Conservation (phyloP, 2,888 invertebrate genomes). For the Coleophora flavipennella region DNA sequence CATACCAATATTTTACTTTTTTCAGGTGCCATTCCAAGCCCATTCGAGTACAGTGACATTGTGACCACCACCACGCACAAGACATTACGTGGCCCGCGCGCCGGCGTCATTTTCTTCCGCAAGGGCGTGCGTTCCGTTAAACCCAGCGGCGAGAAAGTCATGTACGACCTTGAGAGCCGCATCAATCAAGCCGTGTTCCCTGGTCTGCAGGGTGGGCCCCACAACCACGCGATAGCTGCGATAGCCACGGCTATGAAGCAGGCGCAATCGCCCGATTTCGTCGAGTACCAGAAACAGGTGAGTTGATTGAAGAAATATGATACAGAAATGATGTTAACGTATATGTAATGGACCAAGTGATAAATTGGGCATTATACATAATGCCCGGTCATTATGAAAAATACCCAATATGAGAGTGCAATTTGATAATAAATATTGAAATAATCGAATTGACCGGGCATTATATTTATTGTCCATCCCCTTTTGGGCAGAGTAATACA, state of each 20-base stretch:
- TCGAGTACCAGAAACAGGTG: conserved; percentile 87
- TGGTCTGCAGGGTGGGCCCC: conserved; percentile 97
- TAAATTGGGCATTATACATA: too few species aligned
- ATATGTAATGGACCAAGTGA: too few species aligned
- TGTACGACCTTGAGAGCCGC: conserved; percentile 90
- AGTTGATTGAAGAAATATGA: conserved; percentile 4
- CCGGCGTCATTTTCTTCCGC: conserved; percentile 93
- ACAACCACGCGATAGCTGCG: conserved; percentile 96
- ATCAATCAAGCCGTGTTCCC: conserved; percentile 95
- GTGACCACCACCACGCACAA: conserved; percentile 97
- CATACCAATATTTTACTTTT: too few species aligned
- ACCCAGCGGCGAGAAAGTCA: conserved; percentile 84
- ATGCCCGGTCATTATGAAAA: too few species aligned
- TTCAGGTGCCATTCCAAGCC: conserved; percentile 84
- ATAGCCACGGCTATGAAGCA: conserved; percentile 96
- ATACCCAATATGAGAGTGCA: too few species aligned
- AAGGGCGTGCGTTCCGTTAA: conserved; percentile 87
- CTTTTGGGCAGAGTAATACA: too few species aligned
- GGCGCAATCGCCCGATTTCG: conserved; percentile 85
- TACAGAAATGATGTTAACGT: too few species aligned
- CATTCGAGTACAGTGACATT: conserved; percentile 92
- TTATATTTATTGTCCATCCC: too few species aligned
- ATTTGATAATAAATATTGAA: too few species aligned
- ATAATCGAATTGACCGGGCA: too few species aligned
- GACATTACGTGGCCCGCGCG: conserved; percentile 89